Evolutionary conservation across 2,888 invertebrate genomes (phyloP).

Genomic region (Pristionchus maxplancki): DNA sequence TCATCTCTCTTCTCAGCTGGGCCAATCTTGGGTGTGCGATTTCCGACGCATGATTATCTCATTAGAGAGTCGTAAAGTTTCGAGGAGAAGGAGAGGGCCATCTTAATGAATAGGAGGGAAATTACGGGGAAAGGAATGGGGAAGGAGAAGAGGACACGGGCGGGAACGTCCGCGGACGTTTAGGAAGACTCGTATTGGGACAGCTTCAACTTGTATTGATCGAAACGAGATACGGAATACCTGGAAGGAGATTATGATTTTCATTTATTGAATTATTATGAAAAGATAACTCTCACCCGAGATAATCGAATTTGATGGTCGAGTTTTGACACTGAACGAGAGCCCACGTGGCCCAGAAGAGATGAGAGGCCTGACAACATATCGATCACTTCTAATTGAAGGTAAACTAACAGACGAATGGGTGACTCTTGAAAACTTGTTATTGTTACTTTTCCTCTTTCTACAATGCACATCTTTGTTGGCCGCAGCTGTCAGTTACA

Average conservation of each 20-base stretch:
- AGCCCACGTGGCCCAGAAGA: slow-evolving; percentile 76
- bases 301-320: slow-evolving; percentile 73
- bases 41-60: slow-evolving; percentile 52
- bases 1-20: slow-evolving; percentile 1
- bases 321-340: slow-evolving; percentile 74
- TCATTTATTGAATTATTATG: not conserved
- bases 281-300: slow-evolving; percentile 60
- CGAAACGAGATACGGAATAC: slow-evolving; percentile 30
- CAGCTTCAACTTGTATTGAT: slow-evolving; percentile 37
- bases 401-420: too few species aligned
- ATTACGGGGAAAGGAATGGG: slow-evolving; percentile 22
- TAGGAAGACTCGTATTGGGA: slow-evolving; percentile 22
- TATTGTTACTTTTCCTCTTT: too few species aligned
- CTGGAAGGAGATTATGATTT: not conserved
- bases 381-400: too few species aligned
- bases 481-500: too few species aligned
- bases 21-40: not conserved
- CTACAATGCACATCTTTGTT: too few species aligned
- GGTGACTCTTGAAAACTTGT: too few species aligned
- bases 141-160: not conserved
- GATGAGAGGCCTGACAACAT: slow-evolving; percentile 71
- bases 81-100: not conserved
- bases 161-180: not conserved
- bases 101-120: slow-evolving; percentile 40
- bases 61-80: slow-evolving; percentile 53